Percentiles rank a stretch among this genome's conserved stretches.
phyloP scores from a whole-genome alignment of 2,113 vertebrate genomes.

The Gasterosteus nipponicus region DNA sequence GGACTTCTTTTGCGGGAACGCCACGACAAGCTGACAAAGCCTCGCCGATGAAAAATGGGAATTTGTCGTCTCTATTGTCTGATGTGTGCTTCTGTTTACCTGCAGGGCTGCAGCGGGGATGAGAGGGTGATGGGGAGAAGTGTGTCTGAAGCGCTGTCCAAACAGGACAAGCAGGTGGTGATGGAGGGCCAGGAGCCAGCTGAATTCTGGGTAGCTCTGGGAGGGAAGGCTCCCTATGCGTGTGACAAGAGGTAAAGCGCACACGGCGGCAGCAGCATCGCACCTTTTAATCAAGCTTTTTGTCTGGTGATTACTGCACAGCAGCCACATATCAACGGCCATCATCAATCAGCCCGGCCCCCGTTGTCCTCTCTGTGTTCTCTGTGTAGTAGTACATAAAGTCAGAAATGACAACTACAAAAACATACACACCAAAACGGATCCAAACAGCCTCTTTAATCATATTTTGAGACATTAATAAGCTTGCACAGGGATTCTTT shows the following conservation, averaged over 20 bases:
- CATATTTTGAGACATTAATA: conserved; percentile 37
- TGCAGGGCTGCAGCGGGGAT: conserved; percentile 90
- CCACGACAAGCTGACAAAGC: neutral
- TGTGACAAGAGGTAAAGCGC: conserved; percentile 86
- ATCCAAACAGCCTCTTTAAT: conserved; percentile 29
- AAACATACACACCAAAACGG: neutral
- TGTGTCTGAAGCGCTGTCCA: conserved; percentile 85
- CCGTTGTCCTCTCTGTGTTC: neutral
- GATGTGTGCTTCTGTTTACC: neutral
- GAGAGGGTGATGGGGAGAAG: conserved; percentile 89
- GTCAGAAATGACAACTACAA: neutral
- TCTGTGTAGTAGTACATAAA: neutral
- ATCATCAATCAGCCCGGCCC: too few species aligned
- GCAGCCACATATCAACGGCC: neutral
- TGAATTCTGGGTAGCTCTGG: conserved; percentile 90
- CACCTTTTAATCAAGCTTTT: neutral
- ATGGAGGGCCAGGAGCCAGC: conserved; percentile 91
- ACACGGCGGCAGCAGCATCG: neutral
- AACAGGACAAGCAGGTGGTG: conserved; percentile 86
- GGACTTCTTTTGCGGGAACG: neutral
- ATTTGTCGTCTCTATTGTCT: neutral
- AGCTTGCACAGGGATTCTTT: conserved; percentile 43
- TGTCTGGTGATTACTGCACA: neutral
- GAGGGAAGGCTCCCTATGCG: conserved; percentile 89
- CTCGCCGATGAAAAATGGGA: neutral